phyloP scores from a whole-genome alignment of 2,797 vertebrate species.

The Eptatretus atami region DNA sequence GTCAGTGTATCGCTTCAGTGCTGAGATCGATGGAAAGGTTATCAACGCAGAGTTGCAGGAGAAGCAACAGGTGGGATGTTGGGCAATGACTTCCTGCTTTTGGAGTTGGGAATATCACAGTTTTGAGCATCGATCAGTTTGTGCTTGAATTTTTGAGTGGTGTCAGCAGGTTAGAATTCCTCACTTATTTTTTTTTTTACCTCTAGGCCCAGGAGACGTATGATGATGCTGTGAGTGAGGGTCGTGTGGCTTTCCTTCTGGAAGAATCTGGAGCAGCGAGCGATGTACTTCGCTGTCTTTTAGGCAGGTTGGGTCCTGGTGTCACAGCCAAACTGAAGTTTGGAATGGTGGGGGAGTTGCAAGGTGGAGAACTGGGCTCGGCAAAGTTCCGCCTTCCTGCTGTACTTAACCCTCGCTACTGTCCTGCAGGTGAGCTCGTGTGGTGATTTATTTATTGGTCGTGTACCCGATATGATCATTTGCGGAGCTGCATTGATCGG shows the following conservation, averaged over 20 bases:
- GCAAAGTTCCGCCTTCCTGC: constrained; percentile 29
- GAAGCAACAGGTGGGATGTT: constrained; percentile 2
- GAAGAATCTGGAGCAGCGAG: constrained; percentile 21
- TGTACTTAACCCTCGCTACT: constrained; percentile 32
- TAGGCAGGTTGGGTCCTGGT: constrained; percentile 8
- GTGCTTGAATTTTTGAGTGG: background rate
- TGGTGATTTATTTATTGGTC: background rate
- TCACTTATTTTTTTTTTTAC: background rate
- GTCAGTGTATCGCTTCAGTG: background rate
- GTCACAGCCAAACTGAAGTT: constrained; percentile 24
- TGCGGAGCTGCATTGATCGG: too few species aligned
- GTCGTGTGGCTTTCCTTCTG: constrained; percentile 22
- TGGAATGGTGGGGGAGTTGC: constrained; percentile 27
- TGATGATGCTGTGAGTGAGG: constrained; percentile 12
- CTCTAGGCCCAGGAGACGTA: constrained; percentile 11
- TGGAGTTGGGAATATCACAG: background rate
- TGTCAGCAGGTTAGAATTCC: background rate
- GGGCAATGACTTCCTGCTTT: background rate
- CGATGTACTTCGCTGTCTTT: background rate
- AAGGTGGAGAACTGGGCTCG: constrained; percentile 21
- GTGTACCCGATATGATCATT: too few species aligned
- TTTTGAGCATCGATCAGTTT: background rate
- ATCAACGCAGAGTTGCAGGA: background rate
- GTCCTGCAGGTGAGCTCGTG: constrained; percentile 15
- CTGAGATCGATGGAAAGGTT: background rate